phyloP scores from a whole-genome alignment of 1,140 invertebrate genomes.

The Teleogryllus occipitalis region DNA sequence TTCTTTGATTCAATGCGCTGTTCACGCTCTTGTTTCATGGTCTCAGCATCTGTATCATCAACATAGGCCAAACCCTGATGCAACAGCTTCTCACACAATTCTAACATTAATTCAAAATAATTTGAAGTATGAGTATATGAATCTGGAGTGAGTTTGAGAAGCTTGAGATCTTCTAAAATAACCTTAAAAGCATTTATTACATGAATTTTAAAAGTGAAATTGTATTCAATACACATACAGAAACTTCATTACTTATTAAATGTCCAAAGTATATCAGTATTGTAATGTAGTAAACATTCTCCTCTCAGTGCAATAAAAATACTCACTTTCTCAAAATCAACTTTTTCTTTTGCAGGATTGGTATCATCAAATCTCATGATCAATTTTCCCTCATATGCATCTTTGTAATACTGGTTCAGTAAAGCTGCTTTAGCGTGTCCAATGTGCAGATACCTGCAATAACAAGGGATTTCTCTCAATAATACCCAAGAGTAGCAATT shows the following conservation, averaged over 20 bases:
- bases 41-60: slow-evolving; percentile 89
- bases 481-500: too few relatives aligned
- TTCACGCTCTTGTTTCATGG: slow-evolving; percentile 93
- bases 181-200: slow-evolving; percentile 45
- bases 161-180: slow-evolving; percentile 87
- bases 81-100: slow-evolving; percentile 82
- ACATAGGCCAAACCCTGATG: slow-evolving; percentile 87
- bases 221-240: background rate
- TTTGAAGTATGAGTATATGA: slow-evolving; percentile 92
- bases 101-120: slow-evolving; percentile 88
- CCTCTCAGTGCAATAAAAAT: background rate
- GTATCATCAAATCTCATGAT: slow-evolving; percentile 99
- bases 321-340: slow-evolving; percentile 85
- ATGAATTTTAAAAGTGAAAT: background rate
- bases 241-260: background rate
- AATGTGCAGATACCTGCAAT: slow-evolving; percentile 80
- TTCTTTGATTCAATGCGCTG: slow-evolving; percentile 79
- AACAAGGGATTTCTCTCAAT: slow-evolving; percentile 14
- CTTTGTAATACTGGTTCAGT: slow-evolving; percentile 95
- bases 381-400: slow-evolving; percentile 85
- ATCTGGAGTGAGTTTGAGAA: slow-evolving; percentile 89
- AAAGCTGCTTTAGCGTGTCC: slow-evolving; percentile 99
- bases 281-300: background rate
- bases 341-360: slow-evolving; percentile 97
- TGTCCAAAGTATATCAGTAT: background rate